Conservation (phyloP, 2,113 vertebrate species). For the Zosterops lateralis region DNA sequence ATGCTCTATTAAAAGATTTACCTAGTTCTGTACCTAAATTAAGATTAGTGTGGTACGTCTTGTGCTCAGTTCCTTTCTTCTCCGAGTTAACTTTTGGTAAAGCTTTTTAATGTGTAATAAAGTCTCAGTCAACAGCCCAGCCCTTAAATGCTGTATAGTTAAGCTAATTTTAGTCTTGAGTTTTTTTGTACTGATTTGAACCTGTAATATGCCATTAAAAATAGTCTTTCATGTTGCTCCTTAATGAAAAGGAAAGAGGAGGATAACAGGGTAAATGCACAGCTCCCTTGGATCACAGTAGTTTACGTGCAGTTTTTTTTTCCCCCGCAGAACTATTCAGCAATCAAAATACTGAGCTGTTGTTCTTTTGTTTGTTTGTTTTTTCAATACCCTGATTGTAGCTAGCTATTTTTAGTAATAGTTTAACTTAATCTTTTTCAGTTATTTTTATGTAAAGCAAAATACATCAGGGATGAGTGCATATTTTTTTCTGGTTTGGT, state of each 20-base stretch:
- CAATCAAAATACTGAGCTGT: background rate
- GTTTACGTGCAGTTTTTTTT: background rate
- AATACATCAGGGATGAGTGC: background rate
- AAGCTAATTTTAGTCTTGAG: background rate
- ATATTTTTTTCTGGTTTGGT: background rate
- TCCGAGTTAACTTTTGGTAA: background rate
- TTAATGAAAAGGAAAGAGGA: background rate
- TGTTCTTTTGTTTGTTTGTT: background rate
- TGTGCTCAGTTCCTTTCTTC: background rate
- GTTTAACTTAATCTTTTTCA: background rate
- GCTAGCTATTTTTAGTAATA: background rate
- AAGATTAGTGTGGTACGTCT: rapidly evolving
- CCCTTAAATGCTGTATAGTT: background rate
- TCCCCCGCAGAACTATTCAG: background rate
- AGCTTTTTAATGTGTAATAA: background rate
- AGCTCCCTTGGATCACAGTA: background rate
- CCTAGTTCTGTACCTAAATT: background rate
- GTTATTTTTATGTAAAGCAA: background rate
- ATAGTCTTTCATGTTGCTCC: background rate
- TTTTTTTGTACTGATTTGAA: background rate
- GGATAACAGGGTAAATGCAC: background rate
- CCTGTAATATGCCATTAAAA: background rate
- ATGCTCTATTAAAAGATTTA: background rate
- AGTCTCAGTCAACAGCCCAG: background rate
- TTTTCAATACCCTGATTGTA: background rate